A percentile compares a stretch with the other conserved stretches of the same genome.
These are phyloP conservation scores for Emmelina monodactyla DNA, from an alignment of 2,888 invertebrate species.

Conservation along the genomic window DNA sequence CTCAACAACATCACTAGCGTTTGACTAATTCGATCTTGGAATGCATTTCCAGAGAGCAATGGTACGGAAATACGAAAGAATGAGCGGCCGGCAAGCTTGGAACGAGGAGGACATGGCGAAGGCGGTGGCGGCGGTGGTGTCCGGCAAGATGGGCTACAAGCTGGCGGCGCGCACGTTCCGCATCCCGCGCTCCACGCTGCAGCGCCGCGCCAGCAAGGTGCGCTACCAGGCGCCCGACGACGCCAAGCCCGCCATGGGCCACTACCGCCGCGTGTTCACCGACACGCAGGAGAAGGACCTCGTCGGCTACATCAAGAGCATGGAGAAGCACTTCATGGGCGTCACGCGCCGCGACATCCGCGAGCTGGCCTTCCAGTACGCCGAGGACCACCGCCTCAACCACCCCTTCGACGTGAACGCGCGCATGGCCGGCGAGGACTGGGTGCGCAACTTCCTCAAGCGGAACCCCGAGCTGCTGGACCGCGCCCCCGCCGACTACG, in stretches of 20 bases:
- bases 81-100: constrained; percentile 61
- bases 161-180: constrained; percentile 56
- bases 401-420: constrained; percentile 56
- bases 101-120: constrained; percentile 59
- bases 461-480: constrained; percentile 51
- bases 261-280: constrained; percentile 55
- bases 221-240: constrained; percentile 53
- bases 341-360: constrained; percentile 55
- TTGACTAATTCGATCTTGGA: too few relatives aligned
- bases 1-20: too few relatives aligned
- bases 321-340: constrained; percentile 59
- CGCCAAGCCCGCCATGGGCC: constrained; percentile 54
- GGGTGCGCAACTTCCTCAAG: constrained; percentile 59
- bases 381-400: constrained; percentile 48
- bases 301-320: constrained; percentile 58
- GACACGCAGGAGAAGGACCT: constrained; percentile 56
- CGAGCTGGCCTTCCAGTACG: constrained; percentile 58
- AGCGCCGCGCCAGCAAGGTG: constrained; percentile 55
- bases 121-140: constrained; percentile 57
- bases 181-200: constrained; percentile 56
- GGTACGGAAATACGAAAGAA: constrained; percentile 61
- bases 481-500: constrained; percentile 40
- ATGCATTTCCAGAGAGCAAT: constrained; percentile 35
- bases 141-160: constrained; percentile 61
- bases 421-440: constrained; percentile 59